A percentile compares a stretch with the other conserved stretches of the same genome.
Evolutionary conservation across 2,113 vertebrate genomes (phyloP).

Genomic region (Istiophorus platypterus): DNA sequence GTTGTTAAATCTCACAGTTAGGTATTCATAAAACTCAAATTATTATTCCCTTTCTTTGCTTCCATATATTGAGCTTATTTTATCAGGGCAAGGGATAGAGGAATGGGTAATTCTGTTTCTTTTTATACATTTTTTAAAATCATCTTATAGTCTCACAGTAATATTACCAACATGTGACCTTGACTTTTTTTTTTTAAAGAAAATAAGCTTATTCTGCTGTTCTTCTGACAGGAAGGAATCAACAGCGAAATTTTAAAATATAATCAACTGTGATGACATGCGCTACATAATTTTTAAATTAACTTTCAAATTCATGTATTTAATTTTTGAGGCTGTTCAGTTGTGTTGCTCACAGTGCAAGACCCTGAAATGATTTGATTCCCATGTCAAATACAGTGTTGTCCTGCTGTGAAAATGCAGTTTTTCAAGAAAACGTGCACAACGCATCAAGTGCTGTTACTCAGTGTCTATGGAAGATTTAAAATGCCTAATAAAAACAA

Average conservation of each 20-base stretch:
- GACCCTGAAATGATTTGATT: constrained; percentile 67
- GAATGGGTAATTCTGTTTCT: background rate
- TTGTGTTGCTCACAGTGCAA: constrained; percentile 79
- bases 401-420: constrained; percentile 57
- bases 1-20: background rate
- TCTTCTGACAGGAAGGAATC: constrained; percentile 27
- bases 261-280: constrained; percentile 41
- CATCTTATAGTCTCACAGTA: constrained; percentile 18
- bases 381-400: constrained; percentile 54
- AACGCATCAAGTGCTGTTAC: constrained; percentile 39
- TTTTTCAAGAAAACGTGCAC: constrained; percentile 32
- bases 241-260: constrained; percentile 25
- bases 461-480: constrained; percentile 30
- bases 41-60: constrained; percentile 15
- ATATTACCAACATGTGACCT: constrained; percentile 8
- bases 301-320: constrained; percentile 30
- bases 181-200: background rate
- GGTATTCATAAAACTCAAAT: background rate
- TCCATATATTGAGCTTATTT: constrained; percentile 49
- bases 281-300: constrained; percentile 13
- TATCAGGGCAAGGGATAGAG: background rate
- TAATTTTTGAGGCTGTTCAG: constrained; percentile 70
- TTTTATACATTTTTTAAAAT: constrained; percentile 9
- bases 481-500: constrained; percentile 33
- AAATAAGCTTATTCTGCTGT: constrained; percentile 49